A percentile compares a stretch with the other conserved stretches of the same genome.
phyloP scores from a whole-genome alignment of 2,888 invertebrate genomes.

The Gisinianus flammeolus region DNA sequence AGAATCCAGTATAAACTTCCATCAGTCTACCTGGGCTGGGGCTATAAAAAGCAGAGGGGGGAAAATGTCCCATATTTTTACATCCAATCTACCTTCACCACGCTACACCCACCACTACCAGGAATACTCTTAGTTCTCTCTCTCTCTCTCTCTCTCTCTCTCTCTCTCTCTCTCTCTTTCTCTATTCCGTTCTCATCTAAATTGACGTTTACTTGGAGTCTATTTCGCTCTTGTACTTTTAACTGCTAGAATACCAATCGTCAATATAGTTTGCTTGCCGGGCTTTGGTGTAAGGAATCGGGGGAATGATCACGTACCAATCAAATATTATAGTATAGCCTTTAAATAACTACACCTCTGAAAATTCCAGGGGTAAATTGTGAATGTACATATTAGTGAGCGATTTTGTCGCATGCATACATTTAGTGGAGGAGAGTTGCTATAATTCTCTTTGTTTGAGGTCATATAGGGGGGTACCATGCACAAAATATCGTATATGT shows the following conservation, averaged over 20 bases:
- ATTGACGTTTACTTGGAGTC: too few relatives aligned
- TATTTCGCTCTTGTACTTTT: not conserved
- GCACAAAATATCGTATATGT: too few relatives aligned
- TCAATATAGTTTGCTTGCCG: not conserved
- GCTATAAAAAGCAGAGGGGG: conserved; percentile 16
- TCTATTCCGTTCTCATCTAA: too few relatives aligned
- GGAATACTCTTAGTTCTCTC: too few relatives aligned
- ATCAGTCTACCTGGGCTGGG: conserved; percentile 16
- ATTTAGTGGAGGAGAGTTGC: conserved; percentile 25
- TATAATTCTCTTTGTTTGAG: too few relatives aligned
- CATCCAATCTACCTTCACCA: conserved; percentile 30
- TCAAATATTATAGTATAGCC: too few relatives aligned
- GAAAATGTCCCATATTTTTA: conserved; percentile 36
- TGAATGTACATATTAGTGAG: not conserved
- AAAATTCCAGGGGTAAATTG: not conserved
- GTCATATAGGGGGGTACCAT: too few relatives aligned
- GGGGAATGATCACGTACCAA: conserved; percentile 17
- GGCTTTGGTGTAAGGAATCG: not conserved
- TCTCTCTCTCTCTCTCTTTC: too few relatives aligned
- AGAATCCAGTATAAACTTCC: not conserved
- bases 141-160: not conserved
- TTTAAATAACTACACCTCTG: not conserved
- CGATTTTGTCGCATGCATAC: too few relatives aligned
- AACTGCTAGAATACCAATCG: not conserved
- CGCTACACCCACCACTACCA: not conserved